phyloP scores from a whole-genome alignment of 2,888 invertebrate genomes.

The Cryptocephalus primarius region DNA sequence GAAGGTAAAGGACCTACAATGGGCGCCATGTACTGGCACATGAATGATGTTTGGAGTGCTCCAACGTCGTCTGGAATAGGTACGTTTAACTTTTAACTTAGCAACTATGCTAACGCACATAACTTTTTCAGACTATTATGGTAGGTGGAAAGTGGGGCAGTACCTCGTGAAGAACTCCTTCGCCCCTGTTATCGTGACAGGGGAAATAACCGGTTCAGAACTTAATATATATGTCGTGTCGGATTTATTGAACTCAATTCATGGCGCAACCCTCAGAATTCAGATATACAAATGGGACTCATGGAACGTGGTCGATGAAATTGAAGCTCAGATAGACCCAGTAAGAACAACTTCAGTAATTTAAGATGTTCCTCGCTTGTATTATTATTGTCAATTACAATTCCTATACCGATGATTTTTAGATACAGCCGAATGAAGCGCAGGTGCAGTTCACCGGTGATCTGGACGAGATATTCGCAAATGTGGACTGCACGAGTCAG shows the following conservation, averaged over 20 bases:
- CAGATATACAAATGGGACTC: slow-evolving; percentile 46
- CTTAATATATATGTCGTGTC: slow-evolving; percentile 55
- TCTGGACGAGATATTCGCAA: neutral
- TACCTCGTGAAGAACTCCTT: slow-evolving; percentile 82
- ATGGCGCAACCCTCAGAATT: slow-evolving; percentile 41
- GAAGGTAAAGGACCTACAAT: slow-evolving; percentile 66
- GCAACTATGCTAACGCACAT: neutral
- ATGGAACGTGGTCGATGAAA: slow-evolving; percentile 1
- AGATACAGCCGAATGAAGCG: too few species aligned
- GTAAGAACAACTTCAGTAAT: too few species aligned
- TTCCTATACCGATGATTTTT: too few species aligned
- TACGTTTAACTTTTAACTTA: slow-evolving; percentile 19
- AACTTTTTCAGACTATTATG: slow-evolving; percentile 26
- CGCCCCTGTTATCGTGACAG: slow-evolving; percentile 58
- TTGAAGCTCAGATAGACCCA: too few species aligned
- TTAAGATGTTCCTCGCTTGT: too few species aligned
- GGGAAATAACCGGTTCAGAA: slow-evolving; percentile 39
- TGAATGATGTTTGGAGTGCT: slow-evolving; percentile 96
- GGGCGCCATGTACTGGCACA: slow-evolving; percentile 97
- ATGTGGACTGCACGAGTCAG: slow-evolving; percentile 14
- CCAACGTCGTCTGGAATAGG: slow-evolving; percentile 93
- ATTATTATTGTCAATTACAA: too few species aligned
- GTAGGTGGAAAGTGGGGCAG: slow-evolving; percentile 50
- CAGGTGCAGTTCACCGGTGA: neutral
- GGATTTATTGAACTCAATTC: slow-evolving; percentile 35